These are phyloP conservation scores for Ophion costatus DNA, from an alignment of 2,888 invertebrate species.

Conservation along the genomic window DNA sequence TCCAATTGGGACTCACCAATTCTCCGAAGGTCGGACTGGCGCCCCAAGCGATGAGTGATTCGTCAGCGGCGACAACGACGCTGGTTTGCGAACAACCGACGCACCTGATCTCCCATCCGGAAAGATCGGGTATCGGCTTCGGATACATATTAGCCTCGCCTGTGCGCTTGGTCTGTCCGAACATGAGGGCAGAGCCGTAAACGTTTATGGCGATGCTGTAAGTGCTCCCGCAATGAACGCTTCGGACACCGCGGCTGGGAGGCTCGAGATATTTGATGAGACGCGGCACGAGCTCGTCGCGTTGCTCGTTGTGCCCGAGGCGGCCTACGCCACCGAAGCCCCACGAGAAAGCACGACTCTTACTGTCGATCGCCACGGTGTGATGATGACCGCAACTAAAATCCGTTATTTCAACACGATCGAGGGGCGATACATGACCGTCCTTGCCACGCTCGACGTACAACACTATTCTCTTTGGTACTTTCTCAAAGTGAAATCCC, in stretches of 20 bases:
- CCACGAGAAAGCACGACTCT: conserved; percentile 96
- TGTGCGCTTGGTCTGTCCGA: conserved; percentile 96
- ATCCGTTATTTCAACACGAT: conserved; percentile 94
- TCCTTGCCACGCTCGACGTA: conserved; percentile 95
- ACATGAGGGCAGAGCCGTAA: conserved; percentile 85
- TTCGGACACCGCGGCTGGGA: conserved; percentile 92
- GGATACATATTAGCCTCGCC: conserved; percentile 99
- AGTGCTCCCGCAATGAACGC: conserved; percentile 93
- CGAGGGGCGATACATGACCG: conserved; percentile 92
- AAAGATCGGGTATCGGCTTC: conserved; percentile 96
- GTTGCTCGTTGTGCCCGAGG: conserved; percentile 95
- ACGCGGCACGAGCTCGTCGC: conserved; percentile 94
- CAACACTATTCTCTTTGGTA: conserved; percentile 92
- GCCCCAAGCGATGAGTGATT: conserved; percentile 96
- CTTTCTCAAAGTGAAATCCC: conserved; percentile 93
- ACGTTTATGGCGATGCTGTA: conserved; percentile 94
- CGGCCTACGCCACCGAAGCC: conserved; percentile 98
- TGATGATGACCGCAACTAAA: conserved; percentile 97
- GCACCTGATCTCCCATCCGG: conserved; percentile 95
- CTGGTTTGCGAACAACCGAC: conserved; percentile 94
- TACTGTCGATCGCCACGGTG: conserved; percentile 94
- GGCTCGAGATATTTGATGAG: conserved; percentile 95
- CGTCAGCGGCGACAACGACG: conserved; percentile 94
- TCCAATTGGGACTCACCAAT: conserved; percentile 86
- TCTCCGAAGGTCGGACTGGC: conserved; percentile 97